Evolutionary conservation across 2,797 vertebrate genomes (phyloP).

Genomic region (Megalops cyprinoides): DNA sequence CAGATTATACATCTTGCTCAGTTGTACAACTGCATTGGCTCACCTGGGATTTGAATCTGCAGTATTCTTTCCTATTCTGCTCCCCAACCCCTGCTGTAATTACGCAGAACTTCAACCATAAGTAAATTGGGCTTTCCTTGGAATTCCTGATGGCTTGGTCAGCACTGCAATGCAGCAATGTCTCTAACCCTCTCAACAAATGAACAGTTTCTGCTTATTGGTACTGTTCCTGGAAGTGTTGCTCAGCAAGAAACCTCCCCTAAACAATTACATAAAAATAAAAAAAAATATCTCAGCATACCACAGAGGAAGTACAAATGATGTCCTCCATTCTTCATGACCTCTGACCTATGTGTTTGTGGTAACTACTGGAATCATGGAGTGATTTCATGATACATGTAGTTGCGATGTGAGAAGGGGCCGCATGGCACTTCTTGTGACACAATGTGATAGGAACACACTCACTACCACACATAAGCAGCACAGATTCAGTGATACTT

Average conservation of each 20-base stretch:
- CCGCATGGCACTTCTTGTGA: too few relatives aligned
- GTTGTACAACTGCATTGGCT: neutral
- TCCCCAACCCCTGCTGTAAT: neutral
- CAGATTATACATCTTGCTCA: neutral
- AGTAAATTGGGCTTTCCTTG: neutral
- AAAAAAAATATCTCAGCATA: too few relatives aligned
- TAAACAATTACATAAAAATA: too few relatives aligned
- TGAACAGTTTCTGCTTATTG: constrained; percentile 3
- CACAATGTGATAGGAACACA: too few relatives aligned
- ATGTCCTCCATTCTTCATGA: too few relatives aligned
- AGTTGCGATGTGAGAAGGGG: too few relatives aligned
- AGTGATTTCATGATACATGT: too few relatives aligned
- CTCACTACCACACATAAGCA: too few relatives aligned
- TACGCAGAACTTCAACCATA: neutral
- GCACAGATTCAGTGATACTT: too few relatives aligned
- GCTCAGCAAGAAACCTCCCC: neutral
- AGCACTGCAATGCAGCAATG: neutral
- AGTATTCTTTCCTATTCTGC: neutral
- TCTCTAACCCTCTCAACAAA: neutral
- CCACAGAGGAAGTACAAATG: too few relatives aligned
- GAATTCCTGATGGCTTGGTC: neutral
- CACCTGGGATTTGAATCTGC: neutral
- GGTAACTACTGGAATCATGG: too few relatives aligned
- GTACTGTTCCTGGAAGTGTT: neutral
- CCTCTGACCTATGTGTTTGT: too few relatives aligned